phyloP scores from a whole-genome alignment of 37 sponge, comb jelly and placozoan species.

The Beroe forskalii region DNA sequence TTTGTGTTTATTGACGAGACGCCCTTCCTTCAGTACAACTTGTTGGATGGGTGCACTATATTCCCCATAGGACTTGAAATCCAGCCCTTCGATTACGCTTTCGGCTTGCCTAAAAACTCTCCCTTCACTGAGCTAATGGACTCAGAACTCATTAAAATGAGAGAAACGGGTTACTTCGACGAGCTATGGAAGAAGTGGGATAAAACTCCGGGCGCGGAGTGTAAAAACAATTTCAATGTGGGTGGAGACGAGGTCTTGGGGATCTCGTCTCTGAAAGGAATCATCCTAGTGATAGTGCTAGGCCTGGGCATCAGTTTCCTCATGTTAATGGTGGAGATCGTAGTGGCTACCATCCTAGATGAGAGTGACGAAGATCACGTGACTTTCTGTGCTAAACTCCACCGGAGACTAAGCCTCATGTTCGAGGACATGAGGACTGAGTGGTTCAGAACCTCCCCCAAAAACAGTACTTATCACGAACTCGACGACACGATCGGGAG shows the following conservation, averaged over 20 bases:
- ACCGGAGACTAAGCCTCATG: not conserved
- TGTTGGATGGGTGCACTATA: slow-evolving; percentile 15
- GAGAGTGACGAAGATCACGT: not conserved
- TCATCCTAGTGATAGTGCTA: slow-evolving; percentile 5
- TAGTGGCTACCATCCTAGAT: slow-evolving; percentile 28
- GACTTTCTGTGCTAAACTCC: slow-evolving; percentile 15
- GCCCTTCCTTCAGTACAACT: slow-evolving; percentile 29
- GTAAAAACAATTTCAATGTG: not conserved
- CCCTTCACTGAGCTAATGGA: slow-evolving; percentile 53
- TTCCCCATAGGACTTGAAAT: slow-evolving; percentile 29
- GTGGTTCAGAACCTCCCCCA: slow-evolving; percentile 1
- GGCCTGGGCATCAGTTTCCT: slow-evolving; percentile 25
- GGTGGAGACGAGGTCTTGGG: slow-evolving; percentile 45
- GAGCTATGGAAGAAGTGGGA: slow-evolving; percentile 64
- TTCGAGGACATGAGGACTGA: slow-evolving; percentile 38
- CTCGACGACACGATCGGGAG: not conserved
- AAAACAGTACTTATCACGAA: not conserved
- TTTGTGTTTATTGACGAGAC: slow-evolving; percentile 39
- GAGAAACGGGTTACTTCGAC: slow-evolving; percentile 30
- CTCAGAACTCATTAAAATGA: slow-evolving; percentile 6
- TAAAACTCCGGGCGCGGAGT: slow-evolving; percentile 22
- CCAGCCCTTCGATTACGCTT: slow-evolving; percentile 56
- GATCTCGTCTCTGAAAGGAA: slow-evolving; percentile 21
- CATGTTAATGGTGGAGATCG: slow-evolving; percentile 6
- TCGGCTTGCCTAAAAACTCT: slow-evolving; percentile 36